These are phyloP conservation scores for Eupithecia insigniata DNA, from an alignment of 2,888 invertebrate genomes.

Conservation along the genomic window DNA sequence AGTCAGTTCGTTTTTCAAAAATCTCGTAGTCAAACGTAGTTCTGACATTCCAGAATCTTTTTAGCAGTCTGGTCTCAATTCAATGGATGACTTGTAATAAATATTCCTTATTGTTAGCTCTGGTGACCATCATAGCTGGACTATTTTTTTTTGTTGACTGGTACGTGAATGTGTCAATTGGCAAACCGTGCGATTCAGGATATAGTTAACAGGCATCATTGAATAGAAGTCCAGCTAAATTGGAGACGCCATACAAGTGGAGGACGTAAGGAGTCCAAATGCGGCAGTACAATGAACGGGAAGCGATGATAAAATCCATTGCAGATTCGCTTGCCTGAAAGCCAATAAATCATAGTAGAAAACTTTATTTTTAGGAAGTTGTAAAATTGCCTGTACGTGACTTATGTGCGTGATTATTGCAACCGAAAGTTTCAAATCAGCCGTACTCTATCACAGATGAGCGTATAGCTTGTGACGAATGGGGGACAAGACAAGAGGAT, in stretches of 20 bases:
- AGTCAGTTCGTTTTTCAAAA: neutral
- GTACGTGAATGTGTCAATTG: slow-evolving; percentile 16
- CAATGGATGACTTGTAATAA: slow-evolving; percentile 37
- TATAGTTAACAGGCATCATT: slow-evolving; percentile 5
- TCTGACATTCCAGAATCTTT: neutral
- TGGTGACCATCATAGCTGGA: slow-evolving; percentile 14
- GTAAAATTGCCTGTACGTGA: neutral
- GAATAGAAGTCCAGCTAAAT: neutral
- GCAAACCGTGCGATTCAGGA: slow-evolving; percentile 9
- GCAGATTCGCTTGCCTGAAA: neutral
- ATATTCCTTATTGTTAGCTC: slow-evolving; percentile 30
- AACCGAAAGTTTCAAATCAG: slow-evolving; percentile 20
- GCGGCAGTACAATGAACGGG: neutral
- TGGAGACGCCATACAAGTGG: neutral
- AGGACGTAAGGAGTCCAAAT: neutral
- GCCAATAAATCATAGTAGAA: neutral
- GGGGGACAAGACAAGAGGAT: slow-evolving; percentile 75
- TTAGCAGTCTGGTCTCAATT: slow-evolving; percentile 20
- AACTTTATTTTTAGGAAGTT: neutral
- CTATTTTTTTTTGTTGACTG: slow-evolving; percentile 15
- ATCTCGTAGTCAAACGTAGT: neutral
- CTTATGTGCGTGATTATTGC: neutral
- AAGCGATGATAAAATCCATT: neutral
- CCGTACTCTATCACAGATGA: slow-evolving; percentile 21
- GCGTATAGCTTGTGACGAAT: slow-evolving; percentile 35